Evolutionary conservation across 2,113 vertebrate genomes (phyloP), one percentile per base, ranked within the genome.

Genomic region (Limanda limanda): DNA sequence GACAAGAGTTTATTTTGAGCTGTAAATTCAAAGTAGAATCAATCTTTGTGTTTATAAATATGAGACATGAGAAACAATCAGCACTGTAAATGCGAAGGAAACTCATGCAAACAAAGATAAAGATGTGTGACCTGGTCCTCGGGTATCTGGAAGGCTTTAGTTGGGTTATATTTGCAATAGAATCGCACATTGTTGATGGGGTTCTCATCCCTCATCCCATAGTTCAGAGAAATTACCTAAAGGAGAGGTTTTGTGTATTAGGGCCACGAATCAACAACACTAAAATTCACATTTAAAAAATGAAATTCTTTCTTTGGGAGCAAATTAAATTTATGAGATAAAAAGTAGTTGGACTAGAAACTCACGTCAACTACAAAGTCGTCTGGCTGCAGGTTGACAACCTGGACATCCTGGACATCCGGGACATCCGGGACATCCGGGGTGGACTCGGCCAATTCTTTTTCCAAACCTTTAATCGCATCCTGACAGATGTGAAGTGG

Each of bases 151-250:
- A 97, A 67, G 37, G 96, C 92, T 84, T 92, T 92, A 62, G 42
- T 94, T 12, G 78, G 84, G 74, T 97, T 90, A 4, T 92, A 82
- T 79, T 99, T 99, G 89, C 95, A 96, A 74, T 98, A 99, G 90
- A 99, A 99, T 27, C 85, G 88, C 76, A 98, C 95, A 0, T 92
- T 94, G 89, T 98, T 96, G 54, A 99, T 93, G 48, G 98, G 98
- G 71, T 99, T 96, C 84, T 97, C 92, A 3, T 96, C 94, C 83
- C 97, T 95, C 97, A 99, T 99, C 18, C 98, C 98, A 65, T 99
- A 99, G 91, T 99, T 96, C 93, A 99, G 94, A 45, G 78, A 60
- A 88, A 98, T 92, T 54, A 99, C 88, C 98, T 99, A 74, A 37
- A 59, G 21, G 42, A 25, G 2, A 35, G 11, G 21, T 31, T 48